Percentiles rank a stretch among this genome's conserved stretches.
Evolutionary conservation across 2,113 vertebrate genomes (phyloP).

Genomic region (Semnornis frantzii): DNA sequence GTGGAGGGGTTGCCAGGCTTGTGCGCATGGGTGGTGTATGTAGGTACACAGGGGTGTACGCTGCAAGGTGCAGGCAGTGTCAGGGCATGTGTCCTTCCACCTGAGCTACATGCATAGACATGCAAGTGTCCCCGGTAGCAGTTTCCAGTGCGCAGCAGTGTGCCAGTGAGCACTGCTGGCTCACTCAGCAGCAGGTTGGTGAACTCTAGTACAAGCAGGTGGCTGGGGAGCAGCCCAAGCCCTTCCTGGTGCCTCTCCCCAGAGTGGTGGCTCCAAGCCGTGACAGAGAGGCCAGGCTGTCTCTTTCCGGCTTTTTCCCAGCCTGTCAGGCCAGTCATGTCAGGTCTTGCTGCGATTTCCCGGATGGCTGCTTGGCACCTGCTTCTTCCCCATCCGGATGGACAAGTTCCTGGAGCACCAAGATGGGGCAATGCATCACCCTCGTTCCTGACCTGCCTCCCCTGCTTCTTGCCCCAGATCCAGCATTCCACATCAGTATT

Average conservation of each 20-base stretch:
- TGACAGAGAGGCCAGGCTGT: conserved; percentile 26
- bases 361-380: conserved; percentile 59
- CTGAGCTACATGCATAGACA: fast-evolving
- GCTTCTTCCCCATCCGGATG: conserved; percentile 42
- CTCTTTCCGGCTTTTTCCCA: conserved; percentile 57
- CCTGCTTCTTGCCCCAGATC: fast-evolving
- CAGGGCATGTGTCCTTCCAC: neutral
- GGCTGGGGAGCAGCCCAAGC: neutral
- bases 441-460: neutral
- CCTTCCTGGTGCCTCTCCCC: conserved; percentile 44
- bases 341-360: conserved; percentile 44
- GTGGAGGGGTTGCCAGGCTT: neutral
- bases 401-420: conserved; percentile 46
- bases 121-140: neutral
- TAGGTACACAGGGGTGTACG: fast-evolving
- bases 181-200: fast-evolving
- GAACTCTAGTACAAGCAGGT: neutral
- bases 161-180: neutral
- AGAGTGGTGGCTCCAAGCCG: neutral
- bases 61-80: fast-evolving
- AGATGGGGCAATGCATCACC: neutral
- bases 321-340: conserved; percentile 55
- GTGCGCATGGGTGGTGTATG: fast-evolving
- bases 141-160: fast-evolving
- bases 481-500: neutral